Evolutionary conservation across 37 sponge, comb jelly and placozoan genomes (phyloP), one percentile per base, ranked within the genome.

Genomic region (Agelas oroides): DNA sequence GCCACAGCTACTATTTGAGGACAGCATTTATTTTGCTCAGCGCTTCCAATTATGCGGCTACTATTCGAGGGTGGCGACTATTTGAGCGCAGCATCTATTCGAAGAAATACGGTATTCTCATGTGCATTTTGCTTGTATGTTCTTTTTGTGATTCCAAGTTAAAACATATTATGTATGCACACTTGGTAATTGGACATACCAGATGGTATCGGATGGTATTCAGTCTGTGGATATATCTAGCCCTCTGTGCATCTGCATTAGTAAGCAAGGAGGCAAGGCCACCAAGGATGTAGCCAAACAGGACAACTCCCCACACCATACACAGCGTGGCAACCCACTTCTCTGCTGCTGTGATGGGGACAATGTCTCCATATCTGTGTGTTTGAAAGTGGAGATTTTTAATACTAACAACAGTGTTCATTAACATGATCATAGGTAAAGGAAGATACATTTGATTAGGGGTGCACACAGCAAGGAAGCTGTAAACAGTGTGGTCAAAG

Each of bases 241-340:
- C 70, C 34, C 86, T 30, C 57, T 76, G 71, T 18, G 89, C 82
- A 77, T 88, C 93, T 12, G 82, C 25, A 36, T 84, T 93, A 39
- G 89, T 88, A 27, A 93, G 82, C 19, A 70, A 52, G 21, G 93
- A 80, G n/a, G 89, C 86, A 57, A 88, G 57, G 5, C 73, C 86
- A 32, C 93, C 93, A n/a, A 93, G 89, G 36, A 93, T 85, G 71
- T 86, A 88, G 13, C 93, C 86, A 70, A 88, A 88, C 79, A 88
- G 65, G 11, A 79, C 63, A 40, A 81, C 79, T 32, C 89, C 93
- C 86, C 77, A 85, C 18, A 93, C 17, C 89, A 88, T 93, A 71
- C 53, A 70, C 23, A 76, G 37, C 5, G 82, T 53, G 23, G 93
- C 57, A 16, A 88, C 19, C 86, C 86, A 93, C 65, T 95, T 91